Evolutionary conservation across 2,888 invertebrate species (phyloP).

Genomic region (Epinotia brunnichana): DNA sequence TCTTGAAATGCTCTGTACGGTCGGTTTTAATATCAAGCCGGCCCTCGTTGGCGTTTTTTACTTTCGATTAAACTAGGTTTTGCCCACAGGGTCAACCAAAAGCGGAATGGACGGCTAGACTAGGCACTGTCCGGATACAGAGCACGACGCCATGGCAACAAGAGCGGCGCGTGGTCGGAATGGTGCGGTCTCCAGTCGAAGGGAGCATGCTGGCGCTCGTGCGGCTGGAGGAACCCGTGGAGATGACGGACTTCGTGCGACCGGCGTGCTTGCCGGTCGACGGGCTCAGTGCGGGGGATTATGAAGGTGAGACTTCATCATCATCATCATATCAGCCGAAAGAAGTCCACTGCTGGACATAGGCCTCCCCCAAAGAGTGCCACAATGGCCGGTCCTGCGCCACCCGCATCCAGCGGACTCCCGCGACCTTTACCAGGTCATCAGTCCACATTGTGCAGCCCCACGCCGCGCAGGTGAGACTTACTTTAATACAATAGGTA

Average conservation of each 20-base stretch:
- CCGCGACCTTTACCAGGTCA: no score
- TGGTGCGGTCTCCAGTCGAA: slow-evolving; percentile 95
- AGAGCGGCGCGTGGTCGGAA: slow-evolving; percentile 91
- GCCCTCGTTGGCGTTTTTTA: no score
- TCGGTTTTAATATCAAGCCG: no score
- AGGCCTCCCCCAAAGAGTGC: no score
- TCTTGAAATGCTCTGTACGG: not conserved
- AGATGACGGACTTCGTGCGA: slow-evolving; percentile 91
- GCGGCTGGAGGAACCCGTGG: slow-evolving; percentile 89
- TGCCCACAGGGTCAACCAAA: slow-evolving; percentile 88
- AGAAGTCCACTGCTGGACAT: no score
- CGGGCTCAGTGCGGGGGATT: slow-evolving; percentile 57
- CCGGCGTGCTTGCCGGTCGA: slow-evolving; percentile 91
- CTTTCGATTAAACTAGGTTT: not conserved
- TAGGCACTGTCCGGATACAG: slow-evolving; percentile 90
- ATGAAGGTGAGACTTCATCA: slow-evolving; percentile 47
- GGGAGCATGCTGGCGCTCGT: slow-evolving; percentile 93
- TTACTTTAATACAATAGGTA: no score
- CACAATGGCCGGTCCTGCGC: no score
- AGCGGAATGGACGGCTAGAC: slow-evolving; percentile 92
- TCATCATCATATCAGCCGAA: no score
- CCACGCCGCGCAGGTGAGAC: no score
- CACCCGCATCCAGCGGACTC: no score
- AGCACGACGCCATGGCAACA: slow-evolving; percentile 95
- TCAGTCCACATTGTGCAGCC: no score